Percentiles rank a stretch among this genome's conserved stretches.
Conservation (phyloP, 2,113 vertebrate species). For the Channa maculata region DNA sequence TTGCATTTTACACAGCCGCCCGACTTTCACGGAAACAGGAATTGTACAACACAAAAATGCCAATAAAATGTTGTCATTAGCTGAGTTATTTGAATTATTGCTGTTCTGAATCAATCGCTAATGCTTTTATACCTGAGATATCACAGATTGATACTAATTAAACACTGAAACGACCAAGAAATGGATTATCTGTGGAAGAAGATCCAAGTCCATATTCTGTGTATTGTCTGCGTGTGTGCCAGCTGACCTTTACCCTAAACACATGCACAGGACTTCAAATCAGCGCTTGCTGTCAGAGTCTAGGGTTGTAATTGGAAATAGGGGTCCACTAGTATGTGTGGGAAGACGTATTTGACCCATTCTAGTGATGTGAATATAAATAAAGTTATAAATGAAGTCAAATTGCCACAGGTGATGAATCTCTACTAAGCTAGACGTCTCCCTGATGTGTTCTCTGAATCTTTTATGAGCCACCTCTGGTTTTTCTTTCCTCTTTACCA, state of each 20-base stretch:
- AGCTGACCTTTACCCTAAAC: conserved; percentile 34
- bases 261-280: conserved; percentile 12
- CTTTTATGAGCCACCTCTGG: conserved; percentile 65
- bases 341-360: conserved; percentile 43
- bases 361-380: conserved; percentile 69
- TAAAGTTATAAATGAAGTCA: conserved; percentile 69
- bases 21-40: no score
- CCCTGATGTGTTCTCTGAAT: conserved; percentile 71
- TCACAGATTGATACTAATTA: conserved; percentile 3
- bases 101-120: not conserved
- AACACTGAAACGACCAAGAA: not conserved
- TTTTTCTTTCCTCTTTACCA: conserved; percentile 27
- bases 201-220: not conserved
- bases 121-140: not conserved
- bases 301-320: conserved; percentile 34
- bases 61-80: conserved; percentile 9
- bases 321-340: conserved; percentile 50
- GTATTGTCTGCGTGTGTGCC: not conserved
- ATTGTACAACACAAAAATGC: not conserved
- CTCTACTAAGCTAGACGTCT: conserved; percentile 50
- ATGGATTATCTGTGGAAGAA: not conserved
- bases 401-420: conserved; percentile 73
- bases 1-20: no score
- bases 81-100: conserved; percentile 10
- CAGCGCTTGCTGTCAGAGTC: conserved; percentile 24